Conservation (phyloP, 2,888 invertebrate genomes). For the Drymonia ruficornis region DNA sequence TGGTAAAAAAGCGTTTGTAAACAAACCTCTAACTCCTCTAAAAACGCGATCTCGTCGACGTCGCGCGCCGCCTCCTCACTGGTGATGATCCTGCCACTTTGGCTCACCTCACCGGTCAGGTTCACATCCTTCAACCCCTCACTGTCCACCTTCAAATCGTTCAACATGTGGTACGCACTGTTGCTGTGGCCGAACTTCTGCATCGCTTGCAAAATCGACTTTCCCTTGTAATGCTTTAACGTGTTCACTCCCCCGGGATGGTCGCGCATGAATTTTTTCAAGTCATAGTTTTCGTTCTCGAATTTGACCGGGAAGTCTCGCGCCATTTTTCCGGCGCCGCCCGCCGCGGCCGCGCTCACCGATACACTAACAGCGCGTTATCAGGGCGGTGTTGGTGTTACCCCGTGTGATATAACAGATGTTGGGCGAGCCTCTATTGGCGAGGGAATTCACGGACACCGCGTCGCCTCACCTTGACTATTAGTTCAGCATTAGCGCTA, state of each 20-base stretch:
- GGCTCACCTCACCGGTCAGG: constrained; percentile 68
- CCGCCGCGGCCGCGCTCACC: constrained; percentile 12
- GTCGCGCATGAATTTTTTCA: constrained; percentile 87
- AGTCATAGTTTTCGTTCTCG: constrained; percentile 85
- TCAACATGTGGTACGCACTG: constrained; percentile 87
- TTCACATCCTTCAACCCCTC: constrained; percentile 75
- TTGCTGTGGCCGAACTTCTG: constrained; percentile 84
- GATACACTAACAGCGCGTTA: constrained; percentile 19
- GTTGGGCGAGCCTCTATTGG: constrained; percentile 24
- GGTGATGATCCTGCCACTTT: constrained; percentile 69
- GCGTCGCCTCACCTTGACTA: constrained; percentile 18
- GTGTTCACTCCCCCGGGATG: constrained; percentile 91
- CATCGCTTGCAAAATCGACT: constrained; percentile 83
- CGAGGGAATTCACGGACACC: constrained; percentile 13
- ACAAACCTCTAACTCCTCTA: constrained; percentile 75
- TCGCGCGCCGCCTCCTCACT: constrained; percentile 56
- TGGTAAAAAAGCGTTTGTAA: too few species aligned
- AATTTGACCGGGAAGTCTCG: constrained; percentile 65
- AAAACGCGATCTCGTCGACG: constrained; percentile 61
- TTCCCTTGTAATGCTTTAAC: constrained; percentile 82
- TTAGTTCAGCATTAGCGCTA: constrained; percentile 16
- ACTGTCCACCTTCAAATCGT: constrained; percentile 83
- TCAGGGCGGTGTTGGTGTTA: constrained; percentile 12
- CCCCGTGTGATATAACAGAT: constrained; percentile 30
- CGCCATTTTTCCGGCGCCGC: constrained; percentile 3